These are phyloP conservation scores for Omphaloscelis lunosa DNA, from an alignment of 2,888 invertebrate species.

Conservation along the genomic window DNA sequence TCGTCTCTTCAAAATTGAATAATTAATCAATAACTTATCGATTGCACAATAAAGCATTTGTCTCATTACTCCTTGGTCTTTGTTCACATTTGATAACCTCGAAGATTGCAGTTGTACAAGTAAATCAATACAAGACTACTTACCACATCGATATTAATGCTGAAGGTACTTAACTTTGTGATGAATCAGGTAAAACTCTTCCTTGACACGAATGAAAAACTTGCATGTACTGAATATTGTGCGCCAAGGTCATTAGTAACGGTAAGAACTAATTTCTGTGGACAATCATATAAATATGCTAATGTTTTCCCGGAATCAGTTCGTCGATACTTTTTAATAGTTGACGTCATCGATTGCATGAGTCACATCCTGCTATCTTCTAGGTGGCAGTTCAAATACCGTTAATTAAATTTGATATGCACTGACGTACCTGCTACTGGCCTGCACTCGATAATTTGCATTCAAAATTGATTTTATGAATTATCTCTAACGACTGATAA, in stretches of 20 bases:
- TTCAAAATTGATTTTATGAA: not conserved
- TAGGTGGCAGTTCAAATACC: slow-evolving; percentile 27
- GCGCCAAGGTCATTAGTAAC: slow-evolving; percentile 46
- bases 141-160: slow-evolving; percentile 6
- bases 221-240: slow-evolving; percentile 18
- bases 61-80: slow-evolving; percentile 16
- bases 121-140: slow-evolving; percentile 30
- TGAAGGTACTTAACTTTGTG: slow-evolving; percentile 18
- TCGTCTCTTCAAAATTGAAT: not conserved
- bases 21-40: slow-evolving; percentile 24
- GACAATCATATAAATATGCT: slow-evolving; percentile 16
- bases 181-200: slow-evolving; percentile 54
- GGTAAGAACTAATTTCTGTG: slow-evolving; percentile 25
- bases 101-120: slow-evolving; percentile 22
- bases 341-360: slow-evolving; percentile 49
- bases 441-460: not conserved
- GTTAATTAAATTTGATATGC: slow-evolving; percentile 34
- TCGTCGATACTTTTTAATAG: slow-evolving; percentile 44
- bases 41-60: slow-evolving; percentile 12
- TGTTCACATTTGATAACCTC: slow-evolving; percentile 41
- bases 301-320: slow-evolving; percentile 54
- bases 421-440: slow-evolving; percentile 11
- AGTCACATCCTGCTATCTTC: slow-evolving; percentile 60
- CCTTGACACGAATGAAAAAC: slow-evolving; percentile 56
- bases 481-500: not conserved